A percentile compares a stretch with the other conserved stretches of the same genome.
Evolutionary conservation across 2,888 invertebrate species (phyloP).

Genomic region (Rhabditoides inermis): DNA sequence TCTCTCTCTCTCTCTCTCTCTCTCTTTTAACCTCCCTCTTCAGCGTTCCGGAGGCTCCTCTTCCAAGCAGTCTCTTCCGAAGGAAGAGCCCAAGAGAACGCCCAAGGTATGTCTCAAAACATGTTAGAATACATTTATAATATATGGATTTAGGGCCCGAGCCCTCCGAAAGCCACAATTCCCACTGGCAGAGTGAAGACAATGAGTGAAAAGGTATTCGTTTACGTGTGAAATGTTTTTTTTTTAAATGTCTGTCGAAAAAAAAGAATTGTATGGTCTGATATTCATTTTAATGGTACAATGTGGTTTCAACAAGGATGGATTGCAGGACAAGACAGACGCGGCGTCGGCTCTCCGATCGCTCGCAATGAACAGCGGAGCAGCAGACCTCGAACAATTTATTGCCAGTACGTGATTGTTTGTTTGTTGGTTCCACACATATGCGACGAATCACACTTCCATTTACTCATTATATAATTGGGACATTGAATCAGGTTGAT

Average conservation of each 20-base stretch:
- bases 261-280: no score
- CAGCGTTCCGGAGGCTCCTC: no score
- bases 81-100: no score
- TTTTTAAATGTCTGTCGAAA: slow-evolving; percentile 10
- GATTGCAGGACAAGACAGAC: slow-evolving; percentile 22
- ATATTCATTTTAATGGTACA: no score
- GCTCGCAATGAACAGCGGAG: slow-evolving; percentile 16
- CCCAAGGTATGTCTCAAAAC: no score
- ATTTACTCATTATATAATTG: background rate
- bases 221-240: background rate
- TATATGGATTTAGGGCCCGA: no score
- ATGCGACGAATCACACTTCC: background rate
- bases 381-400: slow-evolving; percentile 24
- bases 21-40: no score
- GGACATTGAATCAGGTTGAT: background rate
- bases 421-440: background rate
- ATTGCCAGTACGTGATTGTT: slow-evolving; percentile 9
- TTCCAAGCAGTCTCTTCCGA: no score
- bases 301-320: no score
- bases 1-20: no score
- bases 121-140: no score
- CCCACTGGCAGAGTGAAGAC: slow-evolving; percentile 11
- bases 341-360: slow-evolving; percentile 20
- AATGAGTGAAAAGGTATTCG: slow-evolving; percentile 3
- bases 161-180: no score